Conservation (phyloP, 2,888 invertebrate species). For the Eumerus sabulonum region DNA sequence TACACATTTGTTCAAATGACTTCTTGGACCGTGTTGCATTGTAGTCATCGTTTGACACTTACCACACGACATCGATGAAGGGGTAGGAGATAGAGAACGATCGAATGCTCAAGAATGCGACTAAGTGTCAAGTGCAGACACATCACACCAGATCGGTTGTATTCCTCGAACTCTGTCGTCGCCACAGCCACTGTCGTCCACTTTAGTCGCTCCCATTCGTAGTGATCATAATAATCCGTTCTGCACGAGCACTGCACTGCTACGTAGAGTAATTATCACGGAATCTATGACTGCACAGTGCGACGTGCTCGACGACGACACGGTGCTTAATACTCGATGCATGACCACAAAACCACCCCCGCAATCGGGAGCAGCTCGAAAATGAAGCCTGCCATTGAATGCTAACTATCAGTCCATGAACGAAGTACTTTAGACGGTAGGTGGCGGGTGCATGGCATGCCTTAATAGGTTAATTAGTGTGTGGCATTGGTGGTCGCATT, state of each 20-base stretch:
- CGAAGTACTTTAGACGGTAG: slow-evolving; percentile 5
- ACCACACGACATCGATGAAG: background rate
- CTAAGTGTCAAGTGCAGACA: slow-evolving; percentile 64
- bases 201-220: slow-evolving; percentile 34
- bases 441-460: slow-evolving; percentile 26
- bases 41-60: slow-evolving; percentile 53
- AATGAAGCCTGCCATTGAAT: slow-evolving; percentile 18
- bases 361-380: slow-evolving; percentile 26
- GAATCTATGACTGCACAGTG: slow-evolving; percentile 10
- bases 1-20: slow-evolving; percentile 36
- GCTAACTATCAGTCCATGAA: slow-evolving; percentile 25
- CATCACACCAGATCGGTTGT: slow-evolving; percentile 36
- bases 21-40: slow-evolving; percentile 33
- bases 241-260: slow-evolving; percentile 46
- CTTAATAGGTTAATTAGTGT: slow-evolving; percentile 56
- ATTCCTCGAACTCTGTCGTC: background rate
- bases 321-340: too few relatives aligned
- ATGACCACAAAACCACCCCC: slow-evolving; percentile 28
- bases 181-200: slow-evolving; percentile 13
- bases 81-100: background rate
- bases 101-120: slow-evolving; percentile 46
- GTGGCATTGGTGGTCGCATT: slow-evolving; percentile 32
- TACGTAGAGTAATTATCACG: slow-evolving; percentile 43
- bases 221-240: slow-evolving; percentile 58
- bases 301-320: too few relatives aligned